A percentile compares a stretch with the other conserved stretches of the same genome.
Evolutionary conservation across 1,140 invertebrate species (phyloP).

Genomic region (Muscidifurax raptorellus): DNA sequence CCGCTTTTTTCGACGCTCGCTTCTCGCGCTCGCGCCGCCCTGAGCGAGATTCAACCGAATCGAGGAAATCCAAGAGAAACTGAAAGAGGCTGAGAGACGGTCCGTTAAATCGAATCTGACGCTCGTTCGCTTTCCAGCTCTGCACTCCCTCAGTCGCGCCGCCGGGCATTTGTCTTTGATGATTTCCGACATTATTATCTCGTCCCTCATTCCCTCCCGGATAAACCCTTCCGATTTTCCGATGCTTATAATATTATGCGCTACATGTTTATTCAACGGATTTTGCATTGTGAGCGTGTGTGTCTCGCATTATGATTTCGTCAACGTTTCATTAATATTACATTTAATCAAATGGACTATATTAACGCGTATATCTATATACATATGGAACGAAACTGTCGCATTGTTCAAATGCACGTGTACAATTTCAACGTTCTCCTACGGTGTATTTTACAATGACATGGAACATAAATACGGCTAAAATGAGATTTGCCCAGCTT

Average conservation of each 20-base stretch:
- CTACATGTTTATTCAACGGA: background rate
- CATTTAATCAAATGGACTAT: background rate
- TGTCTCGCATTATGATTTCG: background rate
- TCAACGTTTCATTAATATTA: background rate
- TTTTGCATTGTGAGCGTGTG: background rate
- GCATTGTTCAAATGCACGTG: background rate
- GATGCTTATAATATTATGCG: background rate
- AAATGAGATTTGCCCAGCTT: too few species aligned
- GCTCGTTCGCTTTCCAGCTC: background rate
- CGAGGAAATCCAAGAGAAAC: background rate
- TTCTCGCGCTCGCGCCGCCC: background rate
- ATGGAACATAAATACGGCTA: too few species aligned
- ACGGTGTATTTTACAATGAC: too few species aligned
- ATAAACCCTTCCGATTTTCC: background rate
- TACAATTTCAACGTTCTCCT: background rate
- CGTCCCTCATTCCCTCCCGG: background rate
- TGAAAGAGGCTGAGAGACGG: conserved; percentile 51
- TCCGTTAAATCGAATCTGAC: conserved; percentile 64
- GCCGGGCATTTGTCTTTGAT: conserved; percentile 26
- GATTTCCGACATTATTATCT: background rate
- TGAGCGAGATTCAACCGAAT: background rate
- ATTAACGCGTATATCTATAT: background rate
- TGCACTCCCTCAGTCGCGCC: background rate
- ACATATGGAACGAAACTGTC: background rate
- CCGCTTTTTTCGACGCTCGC: background rate